Base-by-base conservation (phyloP, 2,888 invertebrate species). In the Sphaeridia pumilis region DNA sequence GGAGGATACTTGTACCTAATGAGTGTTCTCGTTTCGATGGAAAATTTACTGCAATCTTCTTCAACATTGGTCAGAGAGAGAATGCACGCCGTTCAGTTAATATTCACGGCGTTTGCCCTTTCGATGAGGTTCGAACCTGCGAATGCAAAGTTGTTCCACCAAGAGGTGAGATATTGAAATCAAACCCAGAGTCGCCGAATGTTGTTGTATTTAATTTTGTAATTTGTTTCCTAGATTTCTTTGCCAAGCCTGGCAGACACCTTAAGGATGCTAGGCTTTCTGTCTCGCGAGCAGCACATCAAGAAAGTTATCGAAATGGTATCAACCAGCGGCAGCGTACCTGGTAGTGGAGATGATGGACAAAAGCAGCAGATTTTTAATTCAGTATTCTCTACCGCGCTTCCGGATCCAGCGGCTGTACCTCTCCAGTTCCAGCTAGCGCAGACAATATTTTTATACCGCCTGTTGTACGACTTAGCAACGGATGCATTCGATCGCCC, bases 91-190 rank as follows among this genome's bases (percentile, higher is more conserved):
- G 74, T 94, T 54, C 83, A 87, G 67, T 82, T 88, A 52, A 89
- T 94, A 10, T 94, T 95, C 72, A 88, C 89, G 68, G 92, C 93
- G 0, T 80, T 98, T 62, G 88, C 90, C 56, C 89, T 94, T 0
- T 94, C 95, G 2, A 97, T 98, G 97, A 78, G 98, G 64, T 98
- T 94, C 70, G 98, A 98, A 71, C 98, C 98, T 1, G 95, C 95
- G 0, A 98, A 98, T 71, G 97, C 97, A 0, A 93, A 93, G 70
- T 92, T 93, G 74, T 98, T 98, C 74, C 84, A 92, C 68, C 85
- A 89, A 60, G 97, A 98, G 78, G 86, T 85, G 66, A 47, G 4
- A n/a, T 36, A 36, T 38, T 20, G 10, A 12, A 5, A 38, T 36
- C 10, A 31, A 31, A 7, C 34, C 3, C 24, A 3, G 17, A 7